A percentile compares a stretch with the other conserved stretches of the same genome.
Evolutionary conservation across 2,888 invertebrate genomes (phyloP).

Genomic region (Athripsodes cinereus): DNA sequence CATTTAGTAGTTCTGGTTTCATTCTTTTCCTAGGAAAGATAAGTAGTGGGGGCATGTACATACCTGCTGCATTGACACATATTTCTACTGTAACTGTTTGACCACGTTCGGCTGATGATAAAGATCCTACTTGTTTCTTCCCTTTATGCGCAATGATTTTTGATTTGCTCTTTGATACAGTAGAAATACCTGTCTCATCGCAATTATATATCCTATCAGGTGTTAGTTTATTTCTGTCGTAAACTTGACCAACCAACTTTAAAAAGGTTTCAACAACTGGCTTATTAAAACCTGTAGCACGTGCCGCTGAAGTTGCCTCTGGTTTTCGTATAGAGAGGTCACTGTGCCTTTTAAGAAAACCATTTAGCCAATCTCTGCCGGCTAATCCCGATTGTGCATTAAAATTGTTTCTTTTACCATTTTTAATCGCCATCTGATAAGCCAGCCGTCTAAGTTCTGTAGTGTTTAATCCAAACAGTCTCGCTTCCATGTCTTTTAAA

Average conservation of each 20-base stretch:
- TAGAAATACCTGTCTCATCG: slow-evolving; percentile 2
- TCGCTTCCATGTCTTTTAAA: no score
- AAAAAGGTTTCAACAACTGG: background rate
- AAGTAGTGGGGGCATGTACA: background rate
- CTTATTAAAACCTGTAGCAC: background rate
- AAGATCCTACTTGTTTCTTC: background rate
- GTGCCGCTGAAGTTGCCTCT: no score
- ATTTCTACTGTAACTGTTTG: background rate
- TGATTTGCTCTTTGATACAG: background rate
- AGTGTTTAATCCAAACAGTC: background rate
- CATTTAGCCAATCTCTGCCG: background rate
- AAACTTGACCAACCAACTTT: background rate
- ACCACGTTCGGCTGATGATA: background rate
- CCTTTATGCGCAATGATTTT: background rate
- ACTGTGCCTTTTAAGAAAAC: background rate
- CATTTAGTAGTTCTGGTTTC: background rate
- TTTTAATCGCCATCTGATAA: no score
- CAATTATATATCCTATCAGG: no score
- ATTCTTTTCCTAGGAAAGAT: background rate
- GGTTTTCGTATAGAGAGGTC: no score
- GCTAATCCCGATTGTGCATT: background rate
- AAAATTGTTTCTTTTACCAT: background rate
- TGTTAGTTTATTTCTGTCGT: no score
- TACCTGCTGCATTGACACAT: background rate
- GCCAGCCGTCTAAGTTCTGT: no score